Evolutionary conservation across 1,140 invertebrate species (phyloP), one percentile per base, ranked within the genome.

Genomic region (Drosophila bocqueti): DNA sequence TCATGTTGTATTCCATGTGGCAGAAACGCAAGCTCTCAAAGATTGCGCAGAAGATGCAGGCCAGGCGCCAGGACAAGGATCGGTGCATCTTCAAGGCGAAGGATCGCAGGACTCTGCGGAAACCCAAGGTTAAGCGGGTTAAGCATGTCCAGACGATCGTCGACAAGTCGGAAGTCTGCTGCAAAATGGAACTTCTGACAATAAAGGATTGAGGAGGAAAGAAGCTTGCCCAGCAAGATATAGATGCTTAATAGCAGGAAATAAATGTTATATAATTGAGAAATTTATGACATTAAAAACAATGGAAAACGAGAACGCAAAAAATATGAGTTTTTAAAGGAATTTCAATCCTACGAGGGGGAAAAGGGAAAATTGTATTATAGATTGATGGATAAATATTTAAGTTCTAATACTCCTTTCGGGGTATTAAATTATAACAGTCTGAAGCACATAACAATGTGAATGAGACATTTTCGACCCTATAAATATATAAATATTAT

Each of bases 31-130:
- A 36, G 11, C 50, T 54, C 3, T 1, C 2, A 0, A 36, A 0
- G 6, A 54, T 21, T 9, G 0, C 11, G 11, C 3, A 11, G n/a
- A 52, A 52, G 11, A 2, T 10, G 11, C 29, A 13, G 4, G 1
- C 1, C 11, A 34, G 15, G 11, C n/a, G 29, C 6, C 0, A 18
- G 1, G 0, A 11, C n/a, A 8, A 18, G 1, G 0, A 18, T 0
- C 31, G 1, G 1, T 49, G 47, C 16, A n/a, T 10, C 1, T 21
- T 36, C 31, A 9, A 9, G 11, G 24, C 24, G 24, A 24, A 24
- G 24, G 24, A 24, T 24, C 24, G 24, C 24, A 24, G 24, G 24
- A 24, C 24, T 24, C 24, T 24, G 24, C 24, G 24, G 2, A 24
- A 24, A 24, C 24, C 24, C 24, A 24, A 24, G 24, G 24, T 24